These are phyloP conservation scores for Mugil cephalus DNA, from an alignment of 2,113 vertebrate species.

Conservation along the genomic window DNA sequence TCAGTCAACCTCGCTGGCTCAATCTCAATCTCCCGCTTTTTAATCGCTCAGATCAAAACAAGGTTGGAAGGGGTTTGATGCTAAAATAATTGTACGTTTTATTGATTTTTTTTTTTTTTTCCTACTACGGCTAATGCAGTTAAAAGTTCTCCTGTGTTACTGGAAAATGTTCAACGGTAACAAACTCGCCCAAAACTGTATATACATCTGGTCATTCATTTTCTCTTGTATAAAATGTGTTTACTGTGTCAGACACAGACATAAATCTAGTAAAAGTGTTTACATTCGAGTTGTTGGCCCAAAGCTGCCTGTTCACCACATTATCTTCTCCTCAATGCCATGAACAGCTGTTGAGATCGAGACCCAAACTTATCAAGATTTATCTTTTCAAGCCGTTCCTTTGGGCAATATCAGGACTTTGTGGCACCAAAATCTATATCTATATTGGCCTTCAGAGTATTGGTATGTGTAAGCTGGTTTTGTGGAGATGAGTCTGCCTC, in stretches of 20 bases:
- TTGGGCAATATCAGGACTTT: slow-evolving; percentile 19
- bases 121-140: slow-evolving; percentile 3
- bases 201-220: slow-evolving; percentile 1
- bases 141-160: slow-evolving; percentile 1
- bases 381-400: slow-evolving; percentile 45
- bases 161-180: neutral
- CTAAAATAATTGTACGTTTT: slow-evolving; percentile 34
- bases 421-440: slow-evolving; percentile 15
- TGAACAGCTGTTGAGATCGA: slow-evolving; percentile 32
- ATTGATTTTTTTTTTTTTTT: slow-evolving; percentile 16
- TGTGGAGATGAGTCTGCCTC: neutral
- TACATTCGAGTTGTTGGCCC: slow-evolving; percentile 12
- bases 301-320: slow-evolving; percentile 9
- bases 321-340: slow-evolving; percentile 39
- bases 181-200: neutral
- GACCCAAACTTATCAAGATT: slow-evolving; percentile 42
- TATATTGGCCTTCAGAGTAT: slow-evolving; percentile 20
- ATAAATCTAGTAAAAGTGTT: slow-evolving; percentile 35
- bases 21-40: slow-evolving; percentile 1
- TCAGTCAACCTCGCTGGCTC: slow-evolving; percentile 4
- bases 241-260: neutral
- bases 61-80: slow-evolving; percentile 21
- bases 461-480: neutral
- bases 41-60: slow-evolving; percentile 59
- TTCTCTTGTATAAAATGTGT: neutral